Evolutionary conservation across 2,888 invertebrate species (phyloP).

Genomic region (Harmothoe impar): DNA sequence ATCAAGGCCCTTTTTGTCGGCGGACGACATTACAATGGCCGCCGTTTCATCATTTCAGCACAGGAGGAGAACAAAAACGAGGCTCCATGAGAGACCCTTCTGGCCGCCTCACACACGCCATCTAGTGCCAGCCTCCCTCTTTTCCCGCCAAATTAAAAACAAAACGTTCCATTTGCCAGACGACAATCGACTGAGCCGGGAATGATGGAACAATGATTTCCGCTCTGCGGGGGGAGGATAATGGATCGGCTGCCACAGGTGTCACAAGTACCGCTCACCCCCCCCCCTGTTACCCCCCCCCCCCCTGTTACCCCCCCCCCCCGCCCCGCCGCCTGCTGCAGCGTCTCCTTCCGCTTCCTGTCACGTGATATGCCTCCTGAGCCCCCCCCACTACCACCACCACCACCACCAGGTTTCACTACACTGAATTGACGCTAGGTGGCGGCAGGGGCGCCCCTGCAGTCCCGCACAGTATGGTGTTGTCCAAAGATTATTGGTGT

Average conservation of each 20-base stretch:
- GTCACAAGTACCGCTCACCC: not conserved
- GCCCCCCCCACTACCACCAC: not conserved
- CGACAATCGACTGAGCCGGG: conserved; percentile 6
- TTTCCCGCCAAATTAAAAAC: conserved; percentile 2
- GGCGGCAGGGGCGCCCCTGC: too few species aligned
- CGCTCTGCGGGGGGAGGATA: conserved; percentile 26
- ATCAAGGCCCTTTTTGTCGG: too few species aligned
- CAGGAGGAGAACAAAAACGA: too few species aligned
- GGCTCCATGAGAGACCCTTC: not conserved
- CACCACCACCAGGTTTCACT: not conserved
- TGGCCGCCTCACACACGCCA: too few species aligned
- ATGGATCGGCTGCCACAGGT: conserved; percentile 39
- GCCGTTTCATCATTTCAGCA: too few species aligned
- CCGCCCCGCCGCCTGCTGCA: not conserved
- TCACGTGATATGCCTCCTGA: not conserved
- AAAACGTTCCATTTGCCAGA: not conserved
- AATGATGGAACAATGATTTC: conserved; percentile 37
- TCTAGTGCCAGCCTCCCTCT: not conserved
- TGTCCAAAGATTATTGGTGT: not conserved
- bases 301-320: not conserved
- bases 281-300: not conserved
- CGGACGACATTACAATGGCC: too few species aligned
- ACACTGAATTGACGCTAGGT: not conserved
- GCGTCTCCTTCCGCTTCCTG: not conserved
- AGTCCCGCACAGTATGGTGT: not conserved